Evolutionary conservation across 2,797 vertebrate species (phyloP).

Genomic region (Hyperoplus immaculatus): DNA sequence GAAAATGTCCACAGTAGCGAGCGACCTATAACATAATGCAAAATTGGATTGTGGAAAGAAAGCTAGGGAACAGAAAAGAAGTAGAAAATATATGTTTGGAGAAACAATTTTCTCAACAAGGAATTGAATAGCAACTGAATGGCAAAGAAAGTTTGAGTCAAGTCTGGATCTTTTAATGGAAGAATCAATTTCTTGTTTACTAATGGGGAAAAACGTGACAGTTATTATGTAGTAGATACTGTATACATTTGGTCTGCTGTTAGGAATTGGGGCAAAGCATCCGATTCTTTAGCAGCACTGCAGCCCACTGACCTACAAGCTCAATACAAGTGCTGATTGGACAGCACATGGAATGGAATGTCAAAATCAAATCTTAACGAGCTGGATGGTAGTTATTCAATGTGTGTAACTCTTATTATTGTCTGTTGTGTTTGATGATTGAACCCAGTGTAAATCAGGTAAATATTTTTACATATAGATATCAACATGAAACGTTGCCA

Average conservation of each 20-base stretch:
- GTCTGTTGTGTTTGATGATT: background rate
- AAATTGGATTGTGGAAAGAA: too few relatives aligned
- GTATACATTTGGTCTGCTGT: background rate
- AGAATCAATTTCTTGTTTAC: background rate
- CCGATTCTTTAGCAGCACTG: background rate
- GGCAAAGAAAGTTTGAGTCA: too few relatives aligned
- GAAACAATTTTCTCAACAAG: background rate
- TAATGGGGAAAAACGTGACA: background rate
- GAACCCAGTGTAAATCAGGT: background rate
- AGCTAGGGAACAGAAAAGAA: background rate
- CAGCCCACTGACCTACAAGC: slow-evolving; percentile 23
- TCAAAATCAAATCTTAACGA: background rate
- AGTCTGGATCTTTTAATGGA: too few relatives aligned
- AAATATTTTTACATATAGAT: too few relatives aligned
- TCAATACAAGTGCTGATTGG: slow-evolving; percentile 12
- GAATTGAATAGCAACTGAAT: too few relatives aligned
- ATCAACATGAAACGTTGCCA: too few relatives aligned
- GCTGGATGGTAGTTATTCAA: background rate
- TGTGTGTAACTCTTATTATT: background rate
- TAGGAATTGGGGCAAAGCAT: background rate
- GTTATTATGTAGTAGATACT: background rate
- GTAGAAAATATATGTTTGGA: background rate
- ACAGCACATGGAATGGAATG: background rate
- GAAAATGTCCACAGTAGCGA: background rate
- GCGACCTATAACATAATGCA: background rate